phyloP scores from a whole-genome alignment of 2,888 invertebrate genomes.

The Tinea trinotella region DNA sequence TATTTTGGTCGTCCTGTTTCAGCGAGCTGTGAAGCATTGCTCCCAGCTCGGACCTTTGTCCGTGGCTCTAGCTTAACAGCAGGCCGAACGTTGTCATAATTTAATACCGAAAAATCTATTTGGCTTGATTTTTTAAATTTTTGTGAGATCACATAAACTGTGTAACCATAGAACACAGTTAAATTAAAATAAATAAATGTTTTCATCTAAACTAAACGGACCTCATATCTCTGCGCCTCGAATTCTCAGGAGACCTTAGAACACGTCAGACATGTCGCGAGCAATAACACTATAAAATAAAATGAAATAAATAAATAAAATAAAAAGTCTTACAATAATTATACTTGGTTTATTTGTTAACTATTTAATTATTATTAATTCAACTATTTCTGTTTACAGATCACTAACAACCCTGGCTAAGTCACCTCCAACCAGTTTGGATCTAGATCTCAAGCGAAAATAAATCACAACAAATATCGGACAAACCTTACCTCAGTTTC shows the following conservation, averaged over 20 bases:
- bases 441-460: conserved; percentile 35
- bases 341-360: conserved; percentile 16
- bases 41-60: too few species aligned
- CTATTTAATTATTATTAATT: conserved; percentile 14
- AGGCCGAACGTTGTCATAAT: background rate
- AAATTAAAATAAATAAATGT: conserved; percentile 15
- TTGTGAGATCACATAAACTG: background rate
- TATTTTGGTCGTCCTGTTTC: too few species aligned
- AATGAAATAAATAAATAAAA: too few species aligned
- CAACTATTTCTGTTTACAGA: conserved; percentile 40
- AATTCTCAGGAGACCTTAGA: too few species aligned
- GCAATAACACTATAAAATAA: too few species aligned
- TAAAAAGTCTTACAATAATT: conserved; percentile 20
- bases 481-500: too few species aligned
- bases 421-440: conserved; percentile 53
- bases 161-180: background rate
- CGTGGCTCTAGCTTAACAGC: too few species aligned
- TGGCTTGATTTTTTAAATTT: too few species aligned
- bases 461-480: conserved; percentile 53
- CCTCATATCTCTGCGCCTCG: too few species aligned
- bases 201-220: too few species aligned
- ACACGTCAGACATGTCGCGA: too few species aligned
- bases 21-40: too few species aligned
- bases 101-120: background rate
- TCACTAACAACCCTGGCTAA: conserved; percentile 59